Base-by-base conservation (phyloP, 2,113 vertebrate species). In the Steatornis caripensis region DNA sequence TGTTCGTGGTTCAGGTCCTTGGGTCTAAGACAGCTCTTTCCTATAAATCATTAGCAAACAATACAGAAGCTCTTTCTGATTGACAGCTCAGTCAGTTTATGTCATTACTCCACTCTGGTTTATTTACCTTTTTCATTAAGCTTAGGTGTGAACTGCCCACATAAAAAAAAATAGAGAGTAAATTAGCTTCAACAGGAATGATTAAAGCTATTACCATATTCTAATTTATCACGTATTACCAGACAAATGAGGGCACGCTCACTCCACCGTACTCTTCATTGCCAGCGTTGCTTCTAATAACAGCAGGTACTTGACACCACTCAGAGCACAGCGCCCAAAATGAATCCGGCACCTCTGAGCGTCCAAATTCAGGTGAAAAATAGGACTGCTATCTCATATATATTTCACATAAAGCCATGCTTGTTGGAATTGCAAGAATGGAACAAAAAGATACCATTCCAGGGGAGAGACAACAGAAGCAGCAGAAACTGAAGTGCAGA, bases 121-220 rank as follows among this genome's bases (percentile, higher is more conserved):
- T 95, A 83, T 96, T 93, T 91, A 80, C 90, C 54, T 77, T 86
- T 46, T 43, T 23, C 69, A 45, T 93, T 90, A 88, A 54, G 71
- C 66, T 72, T 49, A 54, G 53, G 62, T 41, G 26, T 74, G 34
- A 57, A 21, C n/a, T 95, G 60, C 84, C 84, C 81, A 41, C 32
- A 6, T 45, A 2, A 53, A 72, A 17, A 57, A 75, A 53, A 53
- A 62, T 58, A 36, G 30, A 72, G 61, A 51, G 58, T 58, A 62
- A 94, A 91, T 95, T 74, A 87, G 77, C 84, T 89, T 66, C 69
- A 57, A 53, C 16, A 62, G 77, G 41, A 84, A 41, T 84, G 45
- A 89, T 91, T 77, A 93, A 91, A 91, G 64, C 90, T 66, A 49
- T 91, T 89, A 53, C 32, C 60, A 23, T 58, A 32, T 37, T 58